Percentiles rank a stretch among this genome's conserved stretches.
Evolutionary conservation across 2,113 vertebrate genomes (phyloP).

Genomic region (Phylloscopus trochilus): DNA sequence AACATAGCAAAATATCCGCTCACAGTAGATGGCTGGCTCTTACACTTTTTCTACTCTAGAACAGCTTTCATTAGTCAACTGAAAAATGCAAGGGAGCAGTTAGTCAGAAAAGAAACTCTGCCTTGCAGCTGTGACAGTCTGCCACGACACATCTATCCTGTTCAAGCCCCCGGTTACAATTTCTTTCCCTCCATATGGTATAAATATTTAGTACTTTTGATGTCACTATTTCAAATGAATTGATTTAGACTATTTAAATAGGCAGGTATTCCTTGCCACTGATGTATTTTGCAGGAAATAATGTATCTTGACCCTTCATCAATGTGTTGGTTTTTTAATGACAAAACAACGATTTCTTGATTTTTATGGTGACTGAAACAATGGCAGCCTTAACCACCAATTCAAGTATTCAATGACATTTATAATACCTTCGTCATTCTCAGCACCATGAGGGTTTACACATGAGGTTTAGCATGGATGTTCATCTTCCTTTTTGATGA

Average conservation of each 20-base stretch:
- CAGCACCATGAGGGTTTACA: background rate
- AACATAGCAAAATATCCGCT: background rate
- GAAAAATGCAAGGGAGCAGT: background rate
- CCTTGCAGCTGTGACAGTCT: background rate
- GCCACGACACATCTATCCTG: background rate
- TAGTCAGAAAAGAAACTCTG: background rate
- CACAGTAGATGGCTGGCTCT: background rate
- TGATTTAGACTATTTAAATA: background rate
- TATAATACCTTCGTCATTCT: background rate
- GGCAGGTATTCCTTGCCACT: background rate
- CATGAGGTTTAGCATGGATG: no score
- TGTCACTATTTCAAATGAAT: background rate
- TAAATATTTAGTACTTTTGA: constrained; percentile 18
- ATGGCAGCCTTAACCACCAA: background rate
- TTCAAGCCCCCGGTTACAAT: background rate
- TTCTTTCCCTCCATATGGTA: background rate
- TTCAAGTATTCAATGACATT: background rate
- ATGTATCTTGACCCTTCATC: background rate
- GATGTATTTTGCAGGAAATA: background rate
- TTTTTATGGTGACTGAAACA: background rate
- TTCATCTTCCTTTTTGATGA: background rate
- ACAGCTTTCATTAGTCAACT: background rate
- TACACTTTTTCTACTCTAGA: background rate
- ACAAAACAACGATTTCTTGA: background rate
- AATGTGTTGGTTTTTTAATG: background rate